These are phyloP conservation scores for Epinephelus fuscoguttatus DNA, from an alignment of 2,113 vertebrate genomes.

Conservation along the genomic window DNA sequence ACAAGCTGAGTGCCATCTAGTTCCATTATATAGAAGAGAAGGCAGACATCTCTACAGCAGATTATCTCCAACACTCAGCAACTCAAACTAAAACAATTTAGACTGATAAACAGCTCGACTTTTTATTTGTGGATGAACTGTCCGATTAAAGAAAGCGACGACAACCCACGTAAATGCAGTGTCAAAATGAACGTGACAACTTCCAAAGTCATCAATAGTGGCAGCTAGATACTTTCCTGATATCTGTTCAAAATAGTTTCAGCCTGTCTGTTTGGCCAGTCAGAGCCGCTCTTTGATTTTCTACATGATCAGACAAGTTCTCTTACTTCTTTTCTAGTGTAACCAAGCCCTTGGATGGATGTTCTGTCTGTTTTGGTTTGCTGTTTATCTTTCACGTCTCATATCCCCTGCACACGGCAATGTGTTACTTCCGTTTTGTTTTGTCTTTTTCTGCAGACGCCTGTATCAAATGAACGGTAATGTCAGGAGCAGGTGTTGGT, in stretches of 20 bases:
- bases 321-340: background rate
- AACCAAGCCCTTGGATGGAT: background rate
- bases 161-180: background rate
- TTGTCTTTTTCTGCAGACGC: too few relatives aligned
- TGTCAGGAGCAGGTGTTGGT: constrained; percentile 19
- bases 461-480: background rate
- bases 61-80: too few relatives aligned
- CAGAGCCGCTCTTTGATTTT: background rate
- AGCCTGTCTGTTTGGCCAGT: too few relatives aligned
- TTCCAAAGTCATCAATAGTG: background rate
- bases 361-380: background rate
- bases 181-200: background rate
- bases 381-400: background rate
- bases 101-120: too few relatives aligned
- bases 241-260: too few relatives aligned
- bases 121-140: too few relatives aligned
- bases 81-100: too few relatives aligned
- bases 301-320: background rate
- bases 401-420: background rate
- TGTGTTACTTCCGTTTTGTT: background rate
- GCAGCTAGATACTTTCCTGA: background rate
- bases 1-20: too few relatives aligned
- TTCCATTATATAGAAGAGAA: too few relatives aligned
- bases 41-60: too few relatives aligned
- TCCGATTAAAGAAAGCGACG: background rate